Evolutionary conservation across 2,888 invertebrate species (phyloP), one percentile per base, ranked within the genome.

Genomic region (Melinaea menophilus): DNA sequence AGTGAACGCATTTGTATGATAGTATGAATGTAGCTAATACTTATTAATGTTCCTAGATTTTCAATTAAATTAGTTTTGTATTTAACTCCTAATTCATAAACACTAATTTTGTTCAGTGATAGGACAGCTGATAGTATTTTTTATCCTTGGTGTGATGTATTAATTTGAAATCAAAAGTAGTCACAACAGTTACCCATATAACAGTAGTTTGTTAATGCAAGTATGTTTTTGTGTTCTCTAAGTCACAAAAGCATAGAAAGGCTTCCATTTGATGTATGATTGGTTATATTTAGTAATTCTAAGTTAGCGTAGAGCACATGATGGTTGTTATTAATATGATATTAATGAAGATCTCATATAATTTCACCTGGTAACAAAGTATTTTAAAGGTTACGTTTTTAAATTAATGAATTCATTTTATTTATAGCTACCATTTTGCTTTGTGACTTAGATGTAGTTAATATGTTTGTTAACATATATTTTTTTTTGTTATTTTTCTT

Each of bases 381-480:
- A 60, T 57, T 64, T 58, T 60, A 55, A 64, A 61, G 41, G 46
- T 61, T 58, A 56, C 58, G 55, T 61, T 37, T 55, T 51, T 22
- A 48, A 48, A 41, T 57, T 55, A 37, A 58, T 33, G 35, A 57
- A 54, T 47, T 34, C 41, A 60, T 55, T 63, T 61, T 61, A 55
- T 55, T 55, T 55, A 55, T 35, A 55, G 55, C 72, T 55, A 66
- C 63, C 56, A 47, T 66, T 72, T 67, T 67, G 82, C 82, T 82
- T 80, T 85, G 88, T 86, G 86, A 85, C 86, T 87, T 88, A 84
- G 87, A 79, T 78, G 81, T 81, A 80, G 79, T 79, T 84, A 81
- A 81, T 81, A 85, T 84, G 82, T 87, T 89, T 87, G 88, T 89
- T 89, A 85, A 84, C 85, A 86, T 84, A 84, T 85, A 85, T 87